Evolutionary conservation across 2,797 vertebrate species (phyloP).

Genomic region (Centroberyx gerrardi): DNA sequence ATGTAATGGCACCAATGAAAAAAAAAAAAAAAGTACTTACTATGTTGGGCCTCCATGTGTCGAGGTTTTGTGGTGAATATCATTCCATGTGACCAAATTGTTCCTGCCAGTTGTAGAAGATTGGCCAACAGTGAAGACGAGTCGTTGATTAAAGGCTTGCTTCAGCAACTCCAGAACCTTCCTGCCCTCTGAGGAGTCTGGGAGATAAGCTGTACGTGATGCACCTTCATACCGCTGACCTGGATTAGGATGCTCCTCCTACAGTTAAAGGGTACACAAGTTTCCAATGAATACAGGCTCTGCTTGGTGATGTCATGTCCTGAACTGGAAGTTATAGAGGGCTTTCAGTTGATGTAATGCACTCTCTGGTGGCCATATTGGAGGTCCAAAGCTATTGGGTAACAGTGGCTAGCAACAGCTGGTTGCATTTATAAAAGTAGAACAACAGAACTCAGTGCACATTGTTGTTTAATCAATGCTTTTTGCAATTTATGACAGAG

Average conservation of each 20-base stretch:
- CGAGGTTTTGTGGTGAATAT: conserved; percentile 87
- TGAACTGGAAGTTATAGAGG: too few relatives aligned
- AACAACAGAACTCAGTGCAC: too few relatives aligned
- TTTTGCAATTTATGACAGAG: too few relatives aligned
- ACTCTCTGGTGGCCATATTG: too few relatives aligned
- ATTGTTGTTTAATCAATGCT: too few relatives aligned
- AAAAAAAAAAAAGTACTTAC: conserved; percentile 62
- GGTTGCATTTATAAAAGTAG: too few relatives aligned
- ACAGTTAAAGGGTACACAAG: conserved; percentile 6
- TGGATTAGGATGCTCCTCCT: conserved; percentile 83
- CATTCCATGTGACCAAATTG: conserved; percentile 86
- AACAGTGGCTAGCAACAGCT: too few relatives aligned
- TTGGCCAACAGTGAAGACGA: conserved; percentile 83
- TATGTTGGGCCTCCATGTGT: conserved; percentile 75
- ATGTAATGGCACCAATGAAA: neutral
- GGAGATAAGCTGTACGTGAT: conserved; percentile 80
- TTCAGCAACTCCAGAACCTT: conserved; percentile 67
- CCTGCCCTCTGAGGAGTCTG: conserved; percentile 75
- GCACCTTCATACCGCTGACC: conserved; percentile 76
- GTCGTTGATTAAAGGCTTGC: conserved; percentile 81
- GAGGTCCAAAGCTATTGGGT: too few relatives aligned
- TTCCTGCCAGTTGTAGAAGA: conserved; percentile 81
- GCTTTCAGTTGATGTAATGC: too few relatives aligned
- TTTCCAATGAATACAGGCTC: neutral
- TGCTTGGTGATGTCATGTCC: neutral